These are phyloP conservation scores for Myotis davidii DNA, from an alignment of 2,113 vertebrate species.

Conservation along the genomic window DNA sequence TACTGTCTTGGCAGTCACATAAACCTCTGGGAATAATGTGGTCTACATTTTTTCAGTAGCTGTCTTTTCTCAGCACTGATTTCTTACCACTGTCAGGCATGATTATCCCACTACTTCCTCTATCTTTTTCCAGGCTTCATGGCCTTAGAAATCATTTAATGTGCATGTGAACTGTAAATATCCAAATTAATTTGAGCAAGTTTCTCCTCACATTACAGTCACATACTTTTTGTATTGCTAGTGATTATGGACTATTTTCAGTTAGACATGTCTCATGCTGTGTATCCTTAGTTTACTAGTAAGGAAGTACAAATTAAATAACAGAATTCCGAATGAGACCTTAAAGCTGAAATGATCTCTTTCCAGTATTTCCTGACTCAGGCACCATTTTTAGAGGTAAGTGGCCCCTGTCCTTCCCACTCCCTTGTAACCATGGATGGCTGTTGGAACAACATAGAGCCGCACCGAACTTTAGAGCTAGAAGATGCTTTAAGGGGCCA, in stretches of 20 bases:
- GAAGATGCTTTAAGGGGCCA: background rate
- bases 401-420: background rate
- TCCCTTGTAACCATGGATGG: background rate
- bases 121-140: background rate
- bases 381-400: background rate
- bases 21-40: background rate
- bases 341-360: background rate
- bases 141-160: background rate
- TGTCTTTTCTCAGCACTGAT: background rate
- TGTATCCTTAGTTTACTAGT: background rate
- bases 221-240: background rate
- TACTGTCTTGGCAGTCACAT: background rate
- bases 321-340: background rate
- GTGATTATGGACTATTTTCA: background rate
- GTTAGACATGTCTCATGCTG: background rate
- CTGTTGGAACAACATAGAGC: background rate
- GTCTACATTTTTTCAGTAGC: background rate
- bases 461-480: background rate
- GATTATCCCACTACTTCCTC: background rate
- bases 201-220: background rate
- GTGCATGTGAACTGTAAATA: background rate
- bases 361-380: background rate
- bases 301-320: background rate
- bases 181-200: background rate
- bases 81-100: constrained; percentile 11